These are phyloP conservation scores for Metopolophium dirhodum DNA, from an alignment of 1,140 invertebrate species.

Conservation along the genomic window DNA sequence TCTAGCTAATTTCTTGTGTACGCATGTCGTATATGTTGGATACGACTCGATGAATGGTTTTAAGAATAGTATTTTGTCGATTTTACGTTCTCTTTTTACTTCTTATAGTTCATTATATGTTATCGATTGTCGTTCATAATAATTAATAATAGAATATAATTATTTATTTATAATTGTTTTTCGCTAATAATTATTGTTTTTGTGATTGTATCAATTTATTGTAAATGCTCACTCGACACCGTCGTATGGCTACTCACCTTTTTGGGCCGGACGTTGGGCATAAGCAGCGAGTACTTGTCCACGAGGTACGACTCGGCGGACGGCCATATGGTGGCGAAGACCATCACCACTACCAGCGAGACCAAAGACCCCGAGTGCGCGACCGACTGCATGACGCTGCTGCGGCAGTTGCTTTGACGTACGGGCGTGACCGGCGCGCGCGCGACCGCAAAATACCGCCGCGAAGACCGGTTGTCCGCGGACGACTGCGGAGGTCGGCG, in stretches of 20 bases:
- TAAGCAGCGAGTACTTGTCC: slow-evolving; percentile 71
- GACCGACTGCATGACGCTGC: background rate
- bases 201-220: no score
- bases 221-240: no score
- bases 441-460: background rate
- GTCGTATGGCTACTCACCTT: slow-evolving; percentile 65
- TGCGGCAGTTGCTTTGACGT: background rate
- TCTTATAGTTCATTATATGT: no score
- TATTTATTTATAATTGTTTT: no score
- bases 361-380: background rate
- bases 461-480: slow-evolving; percentile 24
- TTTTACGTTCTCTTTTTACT: no score
- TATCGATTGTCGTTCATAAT: no score
- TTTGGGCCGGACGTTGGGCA: slow-evolving; percentile 75
- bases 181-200: no score
- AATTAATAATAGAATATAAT: no score
- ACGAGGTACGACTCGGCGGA: slow-evolving; percentile 57
- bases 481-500: background rate
- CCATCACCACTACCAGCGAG: background rate
- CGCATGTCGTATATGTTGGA: no score
- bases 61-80: no score
- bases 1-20: no score
- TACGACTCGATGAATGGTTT: no score
- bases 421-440: background rate
- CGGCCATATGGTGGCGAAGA: slow-evolving; percentile 19